phyloP scores from a whole-genome alignment of 2,797 vertebrate species.

The Lutjanus argentimaculatus region DNA sequence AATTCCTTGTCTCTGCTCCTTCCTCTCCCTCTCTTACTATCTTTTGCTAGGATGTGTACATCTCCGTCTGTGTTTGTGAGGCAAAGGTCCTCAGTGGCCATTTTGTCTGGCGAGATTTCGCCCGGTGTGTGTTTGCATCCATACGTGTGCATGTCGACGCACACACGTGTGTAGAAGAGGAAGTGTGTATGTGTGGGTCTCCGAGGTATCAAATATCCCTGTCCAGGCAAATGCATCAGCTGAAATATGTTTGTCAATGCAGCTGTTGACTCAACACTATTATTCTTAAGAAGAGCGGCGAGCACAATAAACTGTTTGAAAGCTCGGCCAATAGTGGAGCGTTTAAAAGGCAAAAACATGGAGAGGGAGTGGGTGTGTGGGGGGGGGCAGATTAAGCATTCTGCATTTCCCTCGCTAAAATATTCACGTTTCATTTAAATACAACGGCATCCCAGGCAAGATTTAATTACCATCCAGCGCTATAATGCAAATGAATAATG shows the following conservation, averaged over 20 bases:
- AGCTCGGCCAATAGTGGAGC: constrained; percentile 62
- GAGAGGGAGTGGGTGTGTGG: constrained; percentile 14
- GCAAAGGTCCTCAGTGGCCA: constrained; percentile 70
- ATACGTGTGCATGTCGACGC: neutral
- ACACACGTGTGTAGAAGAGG: constrained; percentile 33
- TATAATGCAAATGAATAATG: constrained; percentile 90
- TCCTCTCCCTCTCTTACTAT: constrained; percentile 3
- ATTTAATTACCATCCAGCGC: constrained; percentile 86
- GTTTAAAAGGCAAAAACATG: constrained; percentile 56
- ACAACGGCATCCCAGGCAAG: constrained; percentile 81
- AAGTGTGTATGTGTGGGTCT: constrained; percentile 39
- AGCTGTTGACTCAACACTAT: constrained; percentile 77
- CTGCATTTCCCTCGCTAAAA: constrained; percentile 82
- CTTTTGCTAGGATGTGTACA: constrained; percentile 24
- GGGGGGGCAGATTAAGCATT: constrained; percentile 79
- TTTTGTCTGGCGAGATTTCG: constrained; percentile 63
- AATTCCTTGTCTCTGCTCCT: constrained; percentile 38
- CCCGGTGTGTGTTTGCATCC: constrained; percentile 25
- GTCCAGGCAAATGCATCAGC: constrained; percentile 65
- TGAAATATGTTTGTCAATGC: constrained; percentile 78
- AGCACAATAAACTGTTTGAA: constrained; percentile 76
- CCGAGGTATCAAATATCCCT: constrained; percentile 68
- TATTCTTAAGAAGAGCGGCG: constrained; percentile 68
- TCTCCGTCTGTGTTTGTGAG: constrained; percentile 34
- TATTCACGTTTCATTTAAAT: constrained; percentile 89